Percentiles rank a stretch among this genome's conserved stretches.
These are phyloP conservation scores for Origma solitaria DNA, from an alignment of 2,113 vertebrate genomes.

Conservation along the genomic window DNA sequence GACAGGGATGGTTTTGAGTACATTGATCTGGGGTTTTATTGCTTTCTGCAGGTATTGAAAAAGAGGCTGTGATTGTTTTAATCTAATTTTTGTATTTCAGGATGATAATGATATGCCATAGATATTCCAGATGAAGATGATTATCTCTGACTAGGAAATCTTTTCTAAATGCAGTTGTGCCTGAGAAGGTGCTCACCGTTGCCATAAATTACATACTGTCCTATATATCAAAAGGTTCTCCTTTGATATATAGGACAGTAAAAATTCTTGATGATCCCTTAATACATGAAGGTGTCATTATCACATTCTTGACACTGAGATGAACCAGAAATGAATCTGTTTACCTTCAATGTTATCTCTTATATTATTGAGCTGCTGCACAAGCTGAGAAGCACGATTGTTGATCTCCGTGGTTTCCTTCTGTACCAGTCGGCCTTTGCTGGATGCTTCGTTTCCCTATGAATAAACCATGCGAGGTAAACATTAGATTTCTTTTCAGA, in stretches of 20 bases:
- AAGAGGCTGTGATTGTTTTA: neutral
- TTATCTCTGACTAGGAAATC: neutral
- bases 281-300: neutral
- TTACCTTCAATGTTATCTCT: conserved; percentile 85
- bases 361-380: conserved; percentile 75
- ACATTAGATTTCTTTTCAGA: conserved; percentile 46
- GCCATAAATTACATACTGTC: neutral
- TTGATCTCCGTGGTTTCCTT: conserved; percentile 76
- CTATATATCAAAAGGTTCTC: neutral
- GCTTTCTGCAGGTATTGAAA: neutral
- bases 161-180: neutral
- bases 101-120: neutral
- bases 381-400: conserved; percentile 76
- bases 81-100: neutral
- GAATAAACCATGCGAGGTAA: conserved; percentile 60
- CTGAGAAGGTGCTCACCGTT: neutral
- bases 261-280: neutral
- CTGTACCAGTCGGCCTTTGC: conserved; percentile 70
- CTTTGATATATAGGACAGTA: neutral
- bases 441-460: conserved; percentile 76
- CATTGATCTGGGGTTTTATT: neutral
- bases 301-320: neutral
- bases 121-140: neutral
- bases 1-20: neutral
- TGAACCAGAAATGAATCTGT: neutral